phyloP scores from a whole-genome alignment of 2,113 vertebrate genomes.

The Dipodomys merriami region DNA sequence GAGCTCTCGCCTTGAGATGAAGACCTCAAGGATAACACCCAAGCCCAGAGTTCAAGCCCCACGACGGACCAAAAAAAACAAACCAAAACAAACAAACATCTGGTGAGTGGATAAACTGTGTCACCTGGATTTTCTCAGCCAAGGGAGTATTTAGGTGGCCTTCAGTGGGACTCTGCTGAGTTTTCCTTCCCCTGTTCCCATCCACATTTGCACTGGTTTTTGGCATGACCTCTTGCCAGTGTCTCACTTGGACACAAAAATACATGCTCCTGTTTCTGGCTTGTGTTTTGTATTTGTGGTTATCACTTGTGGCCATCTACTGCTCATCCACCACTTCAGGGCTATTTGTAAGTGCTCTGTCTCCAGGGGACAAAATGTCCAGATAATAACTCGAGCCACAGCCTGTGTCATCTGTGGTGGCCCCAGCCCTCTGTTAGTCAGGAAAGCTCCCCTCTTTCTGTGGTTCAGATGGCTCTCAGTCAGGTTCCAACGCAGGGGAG shows the following conservation, averaged over 20 bases:
- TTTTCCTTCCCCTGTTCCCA: background rate
- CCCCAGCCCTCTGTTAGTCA: rapidly evolving
- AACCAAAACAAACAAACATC: background rate
- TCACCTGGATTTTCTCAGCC: background rate
- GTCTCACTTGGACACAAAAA: background rate
- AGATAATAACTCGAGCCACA: background rate
- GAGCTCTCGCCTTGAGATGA: too few species aligned
- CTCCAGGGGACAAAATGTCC: background rate
- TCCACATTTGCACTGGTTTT: rapidly evolving
- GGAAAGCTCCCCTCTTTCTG: background rate
- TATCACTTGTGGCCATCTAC: background rate
- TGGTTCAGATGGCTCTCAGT: background rate
- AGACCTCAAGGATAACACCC: too few species aligned
- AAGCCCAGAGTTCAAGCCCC: too few species aligned
- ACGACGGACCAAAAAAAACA: too few species aligned
- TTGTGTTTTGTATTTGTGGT: background rate
- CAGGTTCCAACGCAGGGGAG: background rate
- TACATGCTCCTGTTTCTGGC: background rate
- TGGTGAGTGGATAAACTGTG: background rate
- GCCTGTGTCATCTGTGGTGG: too few species aligned
- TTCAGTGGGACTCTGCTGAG: rapidly evolving
- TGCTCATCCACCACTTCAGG: background rate
- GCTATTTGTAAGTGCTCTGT: background rate
- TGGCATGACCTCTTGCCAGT: background rate
- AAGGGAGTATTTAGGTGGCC: too few species aligned